Evolutionary conservation across 2,113 vertebrate species (phyloP).

Genomic region (Ceratotherium simum): DNA sequence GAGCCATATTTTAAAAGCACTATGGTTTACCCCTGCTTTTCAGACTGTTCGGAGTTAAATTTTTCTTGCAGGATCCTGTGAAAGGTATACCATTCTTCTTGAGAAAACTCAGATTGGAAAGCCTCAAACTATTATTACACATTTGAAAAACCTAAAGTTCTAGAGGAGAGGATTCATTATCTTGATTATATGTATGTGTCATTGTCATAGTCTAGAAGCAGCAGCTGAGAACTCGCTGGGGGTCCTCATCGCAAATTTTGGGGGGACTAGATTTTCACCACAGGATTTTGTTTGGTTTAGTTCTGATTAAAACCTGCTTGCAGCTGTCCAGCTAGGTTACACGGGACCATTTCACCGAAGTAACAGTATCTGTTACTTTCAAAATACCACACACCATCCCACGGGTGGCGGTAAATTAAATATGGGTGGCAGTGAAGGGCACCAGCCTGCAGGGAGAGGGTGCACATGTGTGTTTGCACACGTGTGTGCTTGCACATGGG

Average conservation of each 20-base stretch:
- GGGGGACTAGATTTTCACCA: background rate
- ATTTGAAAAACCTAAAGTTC: background rate
- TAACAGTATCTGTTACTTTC: slow-evolving; percentile 49
- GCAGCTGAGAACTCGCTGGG: background rate
- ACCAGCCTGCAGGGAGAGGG: background rate
- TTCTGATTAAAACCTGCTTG: slow-evolving; percentile 39
- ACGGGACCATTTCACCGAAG: background rate
- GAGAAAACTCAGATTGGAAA: background rate
- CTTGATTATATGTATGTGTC: background rate
- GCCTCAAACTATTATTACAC: background rate
- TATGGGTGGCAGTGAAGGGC: background rate
- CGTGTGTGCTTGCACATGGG: background rate
- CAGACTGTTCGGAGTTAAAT: background rate
- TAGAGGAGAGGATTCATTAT: background rate
- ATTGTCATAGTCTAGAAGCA: background rate
- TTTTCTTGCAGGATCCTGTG: rapidly evolving
- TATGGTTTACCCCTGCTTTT: background rate
- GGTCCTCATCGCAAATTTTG: background rate
- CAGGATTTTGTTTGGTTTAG: background rate
- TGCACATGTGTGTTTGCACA: background rate
- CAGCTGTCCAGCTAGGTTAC: background rate
- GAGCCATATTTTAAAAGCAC: background rate
- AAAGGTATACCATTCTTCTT: background rate
- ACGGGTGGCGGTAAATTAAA: background rate
- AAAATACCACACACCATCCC: background rate